Conservation (phyloP, 2,113 vertebrate genomes). For the Hucho hucho region DNA sequence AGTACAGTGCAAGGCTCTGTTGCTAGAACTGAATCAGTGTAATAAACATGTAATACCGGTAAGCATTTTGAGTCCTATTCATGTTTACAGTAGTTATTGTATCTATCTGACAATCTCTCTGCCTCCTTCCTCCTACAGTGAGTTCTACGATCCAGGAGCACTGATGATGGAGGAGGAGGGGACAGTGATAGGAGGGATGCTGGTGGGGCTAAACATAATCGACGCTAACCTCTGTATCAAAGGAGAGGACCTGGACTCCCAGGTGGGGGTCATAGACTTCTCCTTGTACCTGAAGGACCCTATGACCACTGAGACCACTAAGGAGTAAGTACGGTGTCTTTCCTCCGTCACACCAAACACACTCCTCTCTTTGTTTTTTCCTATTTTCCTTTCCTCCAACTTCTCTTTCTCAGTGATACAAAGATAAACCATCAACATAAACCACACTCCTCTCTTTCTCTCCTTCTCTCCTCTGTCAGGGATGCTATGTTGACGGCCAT, state of each 20-base stretch:
- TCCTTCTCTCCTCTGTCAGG: background rate
- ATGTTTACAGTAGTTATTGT: background rate
- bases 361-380: too few relatives aligned
- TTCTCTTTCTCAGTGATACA: conserved; percentile 15
- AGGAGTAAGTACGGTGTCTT: conserved; percentile 81
- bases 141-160: conserved; percentile 93
- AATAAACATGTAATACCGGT: too few relatives aligned
- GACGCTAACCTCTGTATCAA: conserved; percentile 98
- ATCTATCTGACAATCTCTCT: background rate
- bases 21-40: too few relatives aligned
- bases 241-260: conserved; percentile 97
- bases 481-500: conserved; percentile 86
- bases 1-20: conserved; percentile 17
- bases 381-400: background rate
- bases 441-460: background rate
- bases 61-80: background rate
- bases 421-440: conserved; percentile 74
- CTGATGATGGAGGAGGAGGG: conserved; percentile 95
- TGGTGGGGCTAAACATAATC: conserved; percentile 95
- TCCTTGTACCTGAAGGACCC: conserved; percentile 93
- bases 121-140: conserved; percentile 68
- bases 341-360: background rate
- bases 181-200: conserved; percentile 87
- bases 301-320: conserved; percentile 74
- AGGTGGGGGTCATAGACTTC: conserved; percentile 97